A percentile compares a stretch with the other conserved stretches of the same genome.
Conservation (phyloP, 1,140 invertebrate species). For the Diorhabda carinulata region DNA sequence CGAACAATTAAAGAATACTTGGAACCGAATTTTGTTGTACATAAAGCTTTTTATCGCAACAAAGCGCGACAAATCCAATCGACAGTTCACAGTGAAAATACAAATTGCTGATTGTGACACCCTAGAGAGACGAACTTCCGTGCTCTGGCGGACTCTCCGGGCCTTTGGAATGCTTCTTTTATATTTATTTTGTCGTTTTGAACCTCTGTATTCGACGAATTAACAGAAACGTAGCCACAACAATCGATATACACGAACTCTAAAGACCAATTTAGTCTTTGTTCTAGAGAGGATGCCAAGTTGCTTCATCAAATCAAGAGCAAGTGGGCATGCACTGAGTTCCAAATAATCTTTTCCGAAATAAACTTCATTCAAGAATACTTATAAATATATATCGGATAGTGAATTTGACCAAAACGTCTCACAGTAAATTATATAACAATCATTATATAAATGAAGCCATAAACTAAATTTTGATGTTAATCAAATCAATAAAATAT, state of each 20-base stretch:
- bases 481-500: too few relatives aligned
- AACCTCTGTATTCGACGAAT: slow-evolving; percentile 11
- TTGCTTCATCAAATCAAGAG: slow-evolving; percentile 7
- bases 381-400: too few relatives aligned
- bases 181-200: slow-evolving; percentile 8
- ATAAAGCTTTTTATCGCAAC: slow-evolving; percentile 18
- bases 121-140: slow-evolving; percentile 11
- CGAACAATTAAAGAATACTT: slow-evolving; percentile 14
- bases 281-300: slow-evolving; percentile 7
- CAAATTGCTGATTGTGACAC: slow-evolving; percentile 21
- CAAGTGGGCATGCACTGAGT: background rate
- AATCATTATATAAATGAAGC: too few relatives aligned
- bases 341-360: background rate
- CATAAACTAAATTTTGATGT: too few relatives aligned
- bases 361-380: too few relatives aligned
- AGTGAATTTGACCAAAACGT: too few relatives aligned
- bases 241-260: slow-evolving; percentile 11
- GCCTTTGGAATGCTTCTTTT: slow-evolving; percentile 9
- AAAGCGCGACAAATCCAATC: slow-evolving; percentile 12
- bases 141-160: background rate
- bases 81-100: slow-evolving; percentile 12
- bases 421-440: too few relatives aligned
- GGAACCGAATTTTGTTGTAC: slow-evolving; percentile 16
- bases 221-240: slow-evolving; percentile 12
- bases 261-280: slow-evolving; percentile 13